Evolutionary conservation across 1,140 invertebrate genomes (phyloP).

Genomic region (Drosophila kurseongensis): DNA sequence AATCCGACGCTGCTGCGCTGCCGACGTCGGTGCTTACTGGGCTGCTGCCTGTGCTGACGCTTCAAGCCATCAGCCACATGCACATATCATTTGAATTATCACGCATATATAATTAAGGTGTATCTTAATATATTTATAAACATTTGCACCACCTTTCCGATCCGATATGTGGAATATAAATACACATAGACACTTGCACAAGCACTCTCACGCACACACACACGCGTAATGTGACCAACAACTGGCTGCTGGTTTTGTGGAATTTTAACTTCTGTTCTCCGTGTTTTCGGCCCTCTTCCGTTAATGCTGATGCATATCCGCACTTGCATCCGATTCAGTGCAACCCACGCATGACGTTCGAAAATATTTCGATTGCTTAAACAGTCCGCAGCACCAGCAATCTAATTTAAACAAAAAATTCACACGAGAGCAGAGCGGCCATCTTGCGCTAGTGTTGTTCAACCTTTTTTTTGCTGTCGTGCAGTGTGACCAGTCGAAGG

Average conservation of each 20-base stretch:
- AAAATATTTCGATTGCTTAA: conserved; percentile 7
- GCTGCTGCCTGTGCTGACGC: conserved; percentile 16
- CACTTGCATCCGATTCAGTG: conserved; percentile 33
- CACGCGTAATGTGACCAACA: conserved; percentile 39
- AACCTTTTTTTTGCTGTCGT: conserved; percentile 5
- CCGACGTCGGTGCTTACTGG: conserved; percentile 39
- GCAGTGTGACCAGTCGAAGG: conserved; percentile 5
- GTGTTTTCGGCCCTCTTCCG: conserved; percentile 15
- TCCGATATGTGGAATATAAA: conserved; percentile 24
- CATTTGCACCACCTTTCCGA: conserved; percentile 56
- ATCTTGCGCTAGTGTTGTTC: conserved; percentile 37
- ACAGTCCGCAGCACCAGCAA: conserved; percentile 20
- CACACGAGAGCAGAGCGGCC: conserved; percentile 44
- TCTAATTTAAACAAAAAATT: conserved; percentile 48
- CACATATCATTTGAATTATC: conserved; percentile 74
- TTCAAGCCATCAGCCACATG: conserved; percentile 67
- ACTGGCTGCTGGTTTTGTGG: conserved; percentile 75
- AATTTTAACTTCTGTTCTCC: conserved; percentile 63
- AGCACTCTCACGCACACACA: conserved; percentile 62
- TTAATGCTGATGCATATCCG: conserved; percentile 38
- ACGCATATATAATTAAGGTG: conserved; percentile 41
- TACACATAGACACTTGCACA: conserved; percentile 44
- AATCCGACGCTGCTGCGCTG: conserved; percentile 63
- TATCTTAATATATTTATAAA: conserved; percentile 61
- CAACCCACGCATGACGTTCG: conserved; percentile 13